Evolutionary conservation across 2,797 vertebrate species (phyloP).

Genomic region (Numenius phaeopus): DNA sequence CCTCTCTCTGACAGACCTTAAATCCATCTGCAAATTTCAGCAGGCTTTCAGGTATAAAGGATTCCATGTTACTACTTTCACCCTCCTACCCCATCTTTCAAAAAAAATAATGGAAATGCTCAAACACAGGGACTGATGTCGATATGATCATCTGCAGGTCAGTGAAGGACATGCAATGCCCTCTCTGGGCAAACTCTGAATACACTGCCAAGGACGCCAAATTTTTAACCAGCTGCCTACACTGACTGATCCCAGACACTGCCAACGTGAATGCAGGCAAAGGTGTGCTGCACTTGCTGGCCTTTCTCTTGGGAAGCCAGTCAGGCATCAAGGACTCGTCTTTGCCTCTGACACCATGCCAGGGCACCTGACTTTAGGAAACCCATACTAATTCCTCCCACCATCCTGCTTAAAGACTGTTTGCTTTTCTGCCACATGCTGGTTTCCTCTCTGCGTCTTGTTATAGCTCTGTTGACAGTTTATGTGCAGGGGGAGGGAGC

Average conservation of each 20-base stretch:
- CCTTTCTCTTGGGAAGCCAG: background rate
- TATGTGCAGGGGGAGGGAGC: background rate
- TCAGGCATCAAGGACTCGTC: background rate
- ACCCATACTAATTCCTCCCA: background rate
- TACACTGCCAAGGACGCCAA: background rate
- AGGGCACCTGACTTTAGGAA: background rate
- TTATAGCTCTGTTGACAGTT: background rate
- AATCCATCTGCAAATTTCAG: background rate
- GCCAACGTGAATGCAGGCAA: background rate
- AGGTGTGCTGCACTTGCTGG: no score
- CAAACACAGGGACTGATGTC: background rate
- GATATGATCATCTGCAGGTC: background rate
- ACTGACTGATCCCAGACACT: background rate
- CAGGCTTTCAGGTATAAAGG: background rate
- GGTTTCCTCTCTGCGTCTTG: background rate
- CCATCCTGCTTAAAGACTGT: background rate
- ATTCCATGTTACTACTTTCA: background rate
- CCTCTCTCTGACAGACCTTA: background rate
- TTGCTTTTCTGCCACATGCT: background rate
- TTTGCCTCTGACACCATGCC: background rate
- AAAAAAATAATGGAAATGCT: background rate
- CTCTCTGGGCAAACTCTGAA: background rate
- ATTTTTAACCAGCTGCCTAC: background rate
- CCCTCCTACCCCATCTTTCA: background rate
- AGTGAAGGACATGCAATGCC: background rate